A percentile compares a stretch with the other conserved stretches of the same genome.
phyloP scores from a whole-genome alignment of 2,888 invertebrate species.

The Nomada hirtipes region DNA sequence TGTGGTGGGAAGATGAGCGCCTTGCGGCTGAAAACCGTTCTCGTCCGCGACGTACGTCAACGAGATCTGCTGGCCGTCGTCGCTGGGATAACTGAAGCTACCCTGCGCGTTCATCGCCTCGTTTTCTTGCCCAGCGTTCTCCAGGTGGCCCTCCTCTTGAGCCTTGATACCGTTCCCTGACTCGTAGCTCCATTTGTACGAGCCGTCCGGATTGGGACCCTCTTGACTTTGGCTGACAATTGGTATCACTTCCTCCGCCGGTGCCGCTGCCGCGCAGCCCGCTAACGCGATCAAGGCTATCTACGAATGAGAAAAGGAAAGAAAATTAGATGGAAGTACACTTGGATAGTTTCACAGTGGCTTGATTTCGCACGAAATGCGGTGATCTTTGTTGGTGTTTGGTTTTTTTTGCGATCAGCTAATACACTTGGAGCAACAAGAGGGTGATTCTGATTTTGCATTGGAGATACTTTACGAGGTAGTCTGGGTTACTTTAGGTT shows the following conservation, averaged over 20 bases:
- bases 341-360: too few species aligned
- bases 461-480: too few species aligned
- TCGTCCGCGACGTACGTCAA: slow-evolving; percentile 83
- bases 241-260: slow-evolving; percentile 76
- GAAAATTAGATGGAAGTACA: too few species aligned
- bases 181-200: slow-evolving; percentile 83
- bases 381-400: too few species aligned
- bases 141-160: slow-evolving; percentile 81
- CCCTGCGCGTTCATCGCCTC: slow-evolving; percentile 81
- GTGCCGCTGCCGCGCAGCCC: slow-evolving; percentile 67
- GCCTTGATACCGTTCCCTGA: slow-evolving; percentile 84
- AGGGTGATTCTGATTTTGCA: too few species aligned
- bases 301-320: slow-evolving; percentile 48
- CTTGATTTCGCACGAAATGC: too few species aligned
- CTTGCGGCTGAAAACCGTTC: slow-evolving; percentile 83
- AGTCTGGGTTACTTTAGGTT: too few species aligned
- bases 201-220: slow-evolving; percentile 81
- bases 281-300: slow-evolving; percentile 72
- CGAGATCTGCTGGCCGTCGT: slow-evolving; percentile 81
- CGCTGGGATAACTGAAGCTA: slow-evolving; percentile 81
- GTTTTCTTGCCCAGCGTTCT: slow-evolving; percentile 78
- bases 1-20: slow-evolving; percentile 83
- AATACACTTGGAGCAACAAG: too few species aligned
- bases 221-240: slow-evolving; percentile 79
- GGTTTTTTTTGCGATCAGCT: too few species aligned